A percentile compares a stretch with the other conserved stretches of the same genome.
phyloP scores from a whole-genome alignment of 2,113 vertebrate genomes.

The Gopherus evgoodei region DNA sequence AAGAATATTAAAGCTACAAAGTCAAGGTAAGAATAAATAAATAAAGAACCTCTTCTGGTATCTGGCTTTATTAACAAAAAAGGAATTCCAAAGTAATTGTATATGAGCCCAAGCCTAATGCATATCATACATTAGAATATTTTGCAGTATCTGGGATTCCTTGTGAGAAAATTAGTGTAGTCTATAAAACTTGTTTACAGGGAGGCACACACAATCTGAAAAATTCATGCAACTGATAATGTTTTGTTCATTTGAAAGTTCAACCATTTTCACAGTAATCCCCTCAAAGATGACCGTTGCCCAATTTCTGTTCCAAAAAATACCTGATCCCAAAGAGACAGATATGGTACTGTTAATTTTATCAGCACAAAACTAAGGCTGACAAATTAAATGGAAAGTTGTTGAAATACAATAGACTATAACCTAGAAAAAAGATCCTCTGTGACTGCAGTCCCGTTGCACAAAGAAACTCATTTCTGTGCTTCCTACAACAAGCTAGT shows the following conservation, averaged over 20 bases:
- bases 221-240: slow-evolving; percentile 46
- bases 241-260: slow-evolving; percentile 54
- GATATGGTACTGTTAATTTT: not conserved
- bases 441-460: not conserved
- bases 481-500: slow-evolving; percentile 25
- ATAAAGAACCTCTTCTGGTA: not conserved
- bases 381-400: not conserved
- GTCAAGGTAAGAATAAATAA: slow-evolving; percentile 2
- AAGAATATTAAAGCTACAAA: slow-evolving; percentile 22
- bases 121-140: slow-evolving; percentile 64
- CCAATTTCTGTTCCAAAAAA: not conserved
- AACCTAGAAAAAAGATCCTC: not conserved
- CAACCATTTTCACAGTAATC: slow-evolving; percentile 43
- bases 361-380: not conserved
- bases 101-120: slow-evolving; percentile 35
- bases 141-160: slow-evolving; percentile 55
- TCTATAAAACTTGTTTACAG: slow-evolving; percentile 58
- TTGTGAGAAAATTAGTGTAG: slow-evolving; percentile 23
- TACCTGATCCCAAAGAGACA: slow-evolving; percentile 25
- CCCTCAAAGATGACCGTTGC: slow-evolving; percentile 30
- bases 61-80: not conserved
- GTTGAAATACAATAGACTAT: not conserved
- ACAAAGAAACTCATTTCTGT: not conserved
- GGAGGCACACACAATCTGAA: slow-evolving; percentile 47
- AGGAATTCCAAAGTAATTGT: slow-evolving; percentile 52